phyloP scores from a whole-genome alignment of 23 tunicate species.

The Ascidia mentula region DNA sequence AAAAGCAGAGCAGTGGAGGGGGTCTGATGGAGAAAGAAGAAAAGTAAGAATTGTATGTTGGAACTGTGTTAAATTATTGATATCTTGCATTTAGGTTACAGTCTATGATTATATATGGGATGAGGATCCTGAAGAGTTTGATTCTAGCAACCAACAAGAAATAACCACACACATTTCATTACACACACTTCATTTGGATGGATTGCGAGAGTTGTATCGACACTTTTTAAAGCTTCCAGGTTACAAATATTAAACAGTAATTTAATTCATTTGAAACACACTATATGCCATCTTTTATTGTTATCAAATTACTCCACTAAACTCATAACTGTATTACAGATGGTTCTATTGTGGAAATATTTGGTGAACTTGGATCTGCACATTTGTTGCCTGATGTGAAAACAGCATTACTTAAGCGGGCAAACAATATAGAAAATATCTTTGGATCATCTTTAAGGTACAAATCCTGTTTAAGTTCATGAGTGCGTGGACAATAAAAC shows the following conservation, averaged over 20 bases:
- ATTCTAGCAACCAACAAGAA: constrained; percentile 44
- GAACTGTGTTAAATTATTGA: background rate
- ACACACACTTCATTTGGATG: constrained; percentile 93
- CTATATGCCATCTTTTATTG: too few species aligned
- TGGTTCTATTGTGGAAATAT: constrained; percentile 93
- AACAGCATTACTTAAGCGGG: constrained; percentile 71
- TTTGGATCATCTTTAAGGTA: constrained; percentile 34
- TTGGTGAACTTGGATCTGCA: constrained; percentile 86
- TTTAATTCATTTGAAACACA: too few species aligned
- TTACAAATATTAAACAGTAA: background rate
- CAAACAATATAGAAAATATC: constrained; percentile 64
- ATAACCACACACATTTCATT: constrained; percentile 84
- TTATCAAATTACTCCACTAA: too few species aligned
- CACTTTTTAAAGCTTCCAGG: constrained; percentile 92
- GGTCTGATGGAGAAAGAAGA: constrained; percentile 89
- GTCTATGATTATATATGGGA: constrained; percentile 97
- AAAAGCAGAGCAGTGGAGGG: constrained; percentile 96
- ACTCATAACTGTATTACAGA: constrained; percentile 21
- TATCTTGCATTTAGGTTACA: constrained; percentile 24
- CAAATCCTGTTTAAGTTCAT: background rate
- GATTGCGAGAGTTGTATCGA: constrained; percentile 82
- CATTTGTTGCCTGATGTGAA: constrained; percentile 80
- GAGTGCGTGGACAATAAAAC: background rate
- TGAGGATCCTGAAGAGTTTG: constrained; percentile 58
- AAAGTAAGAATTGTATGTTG: constrained; percentile 23